These are phyloP conservation scores for Drosophila bunnanda DNA, from an alignment of 2,888 invertebrate genomes.

Conservation along the genomic window DNA sequence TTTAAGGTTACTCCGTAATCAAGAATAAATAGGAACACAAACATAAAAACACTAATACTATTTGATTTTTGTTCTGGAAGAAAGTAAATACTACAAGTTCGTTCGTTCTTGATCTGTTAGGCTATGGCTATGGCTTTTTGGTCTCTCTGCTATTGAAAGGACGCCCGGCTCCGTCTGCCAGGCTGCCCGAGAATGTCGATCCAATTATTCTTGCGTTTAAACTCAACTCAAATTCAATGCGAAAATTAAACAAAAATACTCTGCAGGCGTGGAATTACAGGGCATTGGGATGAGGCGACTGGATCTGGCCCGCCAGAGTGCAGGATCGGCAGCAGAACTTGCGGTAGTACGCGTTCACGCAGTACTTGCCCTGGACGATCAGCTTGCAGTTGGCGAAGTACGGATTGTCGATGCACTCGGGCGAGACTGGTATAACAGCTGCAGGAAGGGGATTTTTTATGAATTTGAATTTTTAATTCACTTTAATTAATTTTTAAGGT, in stretches of 20 bases:
- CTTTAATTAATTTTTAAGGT: too few relatives aligned
- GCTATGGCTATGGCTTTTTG: constrained; percentile 50
- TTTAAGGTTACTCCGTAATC: constrained; percentile 60
- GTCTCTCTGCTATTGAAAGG: constrained; percentile 51
- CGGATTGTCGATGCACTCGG: constrained; percentile 93
- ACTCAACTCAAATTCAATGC: constrained; percentile 60
- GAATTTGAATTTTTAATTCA: too few relatives aligned
- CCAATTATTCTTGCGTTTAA: constrained; percentile 56
- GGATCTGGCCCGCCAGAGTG: constrained; percentile 92
- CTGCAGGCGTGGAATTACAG: constrained; percentile 68
- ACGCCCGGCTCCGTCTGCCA: neutral
- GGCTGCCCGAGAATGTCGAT: constrained; percentile 34
- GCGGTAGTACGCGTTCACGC: constrained; percentile 95
- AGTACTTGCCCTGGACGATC: constrained; percentile 93
- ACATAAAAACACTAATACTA: constrained; percentile 79
- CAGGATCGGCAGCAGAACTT: constrained; percentile 97
- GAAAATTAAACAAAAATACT: constrained; percentile 59
- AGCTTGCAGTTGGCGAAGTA: constrained; percentile 95
- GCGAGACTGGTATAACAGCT: constrained; percentile 88
- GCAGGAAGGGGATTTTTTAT: neutral
- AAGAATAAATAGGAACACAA: constrained; percentile 84
- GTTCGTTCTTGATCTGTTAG: constrained; percentile 51
- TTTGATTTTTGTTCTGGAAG: constrained; percentile 68
- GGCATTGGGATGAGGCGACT: constrained; percentile 79
- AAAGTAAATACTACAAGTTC: constrained; percentile 58